Conservation (phyloP, 2,113 vertebrate species). For the Dromas ardeola region DNA sequence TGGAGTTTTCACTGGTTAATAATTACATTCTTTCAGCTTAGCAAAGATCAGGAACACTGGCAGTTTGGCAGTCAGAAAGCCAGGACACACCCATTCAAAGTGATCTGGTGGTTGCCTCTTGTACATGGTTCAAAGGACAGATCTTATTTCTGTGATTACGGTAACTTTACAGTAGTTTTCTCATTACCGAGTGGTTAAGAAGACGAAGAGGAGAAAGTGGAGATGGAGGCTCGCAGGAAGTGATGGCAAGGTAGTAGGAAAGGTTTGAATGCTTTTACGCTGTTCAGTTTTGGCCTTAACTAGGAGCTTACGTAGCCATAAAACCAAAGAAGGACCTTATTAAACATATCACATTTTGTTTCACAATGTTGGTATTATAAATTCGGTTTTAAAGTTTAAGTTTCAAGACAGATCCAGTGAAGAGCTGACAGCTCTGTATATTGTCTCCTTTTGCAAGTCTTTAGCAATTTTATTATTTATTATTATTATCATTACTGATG, state of each 20-base stretch:
- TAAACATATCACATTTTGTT: not conserved
- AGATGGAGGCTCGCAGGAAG: not conserved
- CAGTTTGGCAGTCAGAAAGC: not conserved
- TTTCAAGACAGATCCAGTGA: not conserved
- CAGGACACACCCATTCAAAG: not conserved
- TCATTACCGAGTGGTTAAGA: not conserved
- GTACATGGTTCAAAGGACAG: not conserved
- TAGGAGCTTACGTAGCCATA: not conserved
- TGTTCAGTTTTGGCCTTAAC: not conserved
- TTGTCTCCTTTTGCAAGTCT: not conserved
- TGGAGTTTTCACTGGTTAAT: constrained; percentile 1
- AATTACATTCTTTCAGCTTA: not conserved
- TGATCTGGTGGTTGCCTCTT: not conserved
- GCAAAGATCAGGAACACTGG: not conserved
- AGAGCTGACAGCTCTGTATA: not conserved
- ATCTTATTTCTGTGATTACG: not conserved
- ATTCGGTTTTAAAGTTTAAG: not conserved
- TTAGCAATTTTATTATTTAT: not conserved
- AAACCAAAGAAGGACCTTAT: not conserved
- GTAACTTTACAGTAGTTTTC: not conserved
- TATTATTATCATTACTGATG: not conserved
- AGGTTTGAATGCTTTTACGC: not conserved
- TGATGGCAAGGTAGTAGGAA: not conserved
- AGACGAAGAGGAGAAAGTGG: not conserved
- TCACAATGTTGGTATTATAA: not conserved